A percentile compares a stretch with the other conserved stretches of the same genome.
phyloP scores from a whole-genome alignment of 1,140 invertebrate species.

The Sycobia sp. region DNA sequence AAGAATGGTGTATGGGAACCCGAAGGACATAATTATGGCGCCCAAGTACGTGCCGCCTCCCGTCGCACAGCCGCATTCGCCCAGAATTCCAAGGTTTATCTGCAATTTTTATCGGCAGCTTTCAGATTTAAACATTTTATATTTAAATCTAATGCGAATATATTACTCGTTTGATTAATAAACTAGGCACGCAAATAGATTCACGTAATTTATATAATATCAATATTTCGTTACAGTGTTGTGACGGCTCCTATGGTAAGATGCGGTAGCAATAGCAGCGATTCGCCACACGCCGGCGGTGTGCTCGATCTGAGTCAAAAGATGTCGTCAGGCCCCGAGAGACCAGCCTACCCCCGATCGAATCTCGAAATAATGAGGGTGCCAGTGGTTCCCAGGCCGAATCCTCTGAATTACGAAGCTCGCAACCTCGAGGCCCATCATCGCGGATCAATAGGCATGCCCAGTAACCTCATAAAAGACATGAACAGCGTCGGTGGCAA shows the following conservation, averaged over 20 bases:
- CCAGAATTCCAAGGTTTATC: constrained; percentile 24
- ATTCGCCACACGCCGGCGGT: constrained; percentile 25
- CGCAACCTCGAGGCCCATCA: constrained; percentile 34
- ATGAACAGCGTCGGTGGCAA: background rate
- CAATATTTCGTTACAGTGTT: background rate
- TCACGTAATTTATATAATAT: no score
- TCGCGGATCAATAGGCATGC: background rate
- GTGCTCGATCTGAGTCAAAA: constrained; percentile 55
- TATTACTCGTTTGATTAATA: no score
- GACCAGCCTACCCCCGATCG: constrained; percentile 45
- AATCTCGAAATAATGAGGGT: constrained; percentile 59
- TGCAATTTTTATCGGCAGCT: no score
- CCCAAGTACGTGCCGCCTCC: constrained; percentile 48
- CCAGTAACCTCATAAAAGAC: background rate
- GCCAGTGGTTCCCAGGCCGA: constrained; percentile 56
- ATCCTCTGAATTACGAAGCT: constrained; percentile 51
- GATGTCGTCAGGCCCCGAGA: constrained; percentile 21
- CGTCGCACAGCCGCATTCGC: constrained; percentile 28
- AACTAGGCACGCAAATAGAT: no score
- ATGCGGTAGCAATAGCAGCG: background rate
- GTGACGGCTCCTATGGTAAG: background rate
- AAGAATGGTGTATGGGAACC: constrained; percentile 73
- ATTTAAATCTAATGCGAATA: no score
- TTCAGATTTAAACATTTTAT: no score
- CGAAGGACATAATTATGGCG: constrained; percentile 67